Base-by-base conservation (phyloP, 2,888 invertebrate genomes). In the Eupithecia pulchellata region DNA sequence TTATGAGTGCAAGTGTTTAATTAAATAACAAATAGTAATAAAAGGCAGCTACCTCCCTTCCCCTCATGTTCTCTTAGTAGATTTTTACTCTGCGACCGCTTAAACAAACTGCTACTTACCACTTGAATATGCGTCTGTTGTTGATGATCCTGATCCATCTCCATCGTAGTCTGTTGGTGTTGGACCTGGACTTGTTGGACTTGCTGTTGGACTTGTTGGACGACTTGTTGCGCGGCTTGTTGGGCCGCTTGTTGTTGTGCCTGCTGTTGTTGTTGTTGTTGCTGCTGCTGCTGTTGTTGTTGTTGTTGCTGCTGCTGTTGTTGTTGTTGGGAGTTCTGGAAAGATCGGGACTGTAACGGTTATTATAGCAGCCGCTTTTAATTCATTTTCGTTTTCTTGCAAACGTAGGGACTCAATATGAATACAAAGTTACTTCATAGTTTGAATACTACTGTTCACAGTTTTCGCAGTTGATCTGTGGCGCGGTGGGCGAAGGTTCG, bases 101-200 rank as follows among this genome's bases (percentile, higher is more conserved):
- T 32, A 32, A 32, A 42, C 17, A 34, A 52, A 52, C 14, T n/a
- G 32, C 11, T 20, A 84, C 87, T 89, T 63, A 93, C 93, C 80
- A 93, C 92, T 92, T 94, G 93, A 88, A 94, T 93, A 74, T 93
- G 90, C 80, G 95, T 88, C 65, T 94, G 92, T 73, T 94, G 93
- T 64, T 92, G 91, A 65, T 91, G 95, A 2, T 95, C 92, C 69
- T 92, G 91, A 1, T 94, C 92, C 78, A 89, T 79, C 73, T 89
- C 94, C 73, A 86, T 84, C 80, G 78, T 86, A 72, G 79, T 93
- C 85, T 89, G 52, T 25, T 52, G 95, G 81, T 90, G 81, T 68
- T 91, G 85, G 79, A 92, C 90, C 84, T 95, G 89, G 1, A 61
- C 61, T 80, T 86, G 86, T 27, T 86, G 85, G 4, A 85, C 85